Evolutionary conservation across 2,888 invertebrate species (phyloP), one percentile per base, ranked within the genome.

Genomic region (Caenorhabditis doughertyi): DNA sequence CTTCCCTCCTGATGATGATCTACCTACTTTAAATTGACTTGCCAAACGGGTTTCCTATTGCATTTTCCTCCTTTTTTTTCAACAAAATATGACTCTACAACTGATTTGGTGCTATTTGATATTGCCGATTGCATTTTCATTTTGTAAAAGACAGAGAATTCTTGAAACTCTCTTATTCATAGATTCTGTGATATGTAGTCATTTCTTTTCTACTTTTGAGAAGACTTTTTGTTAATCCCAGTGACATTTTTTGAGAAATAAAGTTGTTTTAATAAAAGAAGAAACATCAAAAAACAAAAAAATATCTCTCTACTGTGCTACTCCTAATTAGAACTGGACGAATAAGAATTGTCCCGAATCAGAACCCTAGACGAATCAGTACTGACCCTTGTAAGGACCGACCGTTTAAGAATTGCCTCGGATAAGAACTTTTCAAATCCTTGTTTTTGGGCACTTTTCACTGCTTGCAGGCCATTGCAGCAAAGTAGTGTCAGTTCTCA

Each of bases 11-110:
- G 44, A 44, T 67, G 35, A 51, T 68, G 62, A 67, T 62, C 72
- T 73, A 73, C 73, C 64, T 73, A 5, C 39, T 72, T 55, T 71
- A 32, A 71, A 13, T 65, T 49, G 47, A 64, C 47, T 29, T 16
- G 7, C 3, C 3, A n/a, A 13, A 55, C 73, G 73, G 73, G 73
- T 73, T 51, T 21, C 13, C 21, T n/a, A n/a, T n/a, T n/a, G 39
- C 11, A 39, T 27, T 35, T 60, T 27, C 42, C 11, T 47, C 42
- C n/a, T 27, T 25, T 25, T 67, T 53, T 55, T 44, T 21, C 18
- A 55, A 35, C 2, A 21, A n/a, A 32, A 11, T 25, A 56, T 56
- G 49, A 47, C 35, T 47, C 44, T n/a, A 21, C 25, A 9, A n/a
- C 23, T 27, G 23, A 27, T 16, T 60, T 72, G 72, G 72, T 72